phyloP scores from a whole-genome alignment of 2,888 invertebrate species.

The Diloba caeruleocephala region DNA sequence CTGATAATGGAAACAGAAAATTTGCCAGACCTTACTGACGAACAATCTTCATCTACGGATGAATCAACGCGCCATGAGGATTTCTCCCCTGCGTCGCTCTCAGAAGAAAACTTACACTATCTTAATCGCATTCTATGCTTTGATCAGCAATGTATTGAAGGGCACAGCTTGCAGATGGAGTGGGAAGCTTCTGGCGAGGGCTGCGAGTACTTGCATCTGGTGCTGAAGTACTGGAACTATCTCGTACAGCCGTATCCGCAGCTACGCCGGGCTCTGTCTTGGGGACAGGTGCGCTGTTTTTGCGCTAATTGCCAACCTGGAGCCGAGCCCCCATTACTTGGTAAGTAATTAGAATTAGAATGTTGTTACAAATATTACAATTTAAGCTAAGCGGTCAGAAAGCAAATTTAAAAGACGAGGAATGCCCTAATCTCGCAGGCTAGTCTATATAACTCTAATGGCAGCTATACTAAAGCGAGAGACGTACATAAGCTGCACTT shows the following conservation, averaged over 20 bases:
- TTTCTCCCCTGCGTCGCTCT: constrained; percentile 67
- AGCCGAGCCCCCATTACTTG: constrained; percentile 64
- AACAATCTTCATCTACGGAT: constrained; percentile 78
- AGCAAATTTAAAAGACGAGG: no score
- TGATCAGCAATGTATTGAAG: constrained; percentile 68
- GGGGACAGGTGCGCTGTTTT: constrained; percentile 79
- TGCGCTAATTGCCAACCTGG: constrained; percentile 76
- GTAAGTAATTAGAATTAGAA: constrained; percentile 52
- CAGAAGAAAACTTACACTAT: constrained; percentile 75
- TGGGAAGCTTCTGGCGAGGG: constrained; percentile 75
- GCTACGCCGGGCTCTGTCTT: constrained; percentile 73
- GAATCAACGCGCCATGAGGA: constrained; percentile 80
- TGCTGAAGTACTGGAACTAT: constrained; percentile 79
- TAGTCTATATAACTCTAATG: no score
- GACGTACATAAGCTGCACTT: no score
- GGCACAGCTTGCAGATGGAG: constrained; percentile 70
- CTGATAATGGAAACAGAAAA: constrained; percentile 77
- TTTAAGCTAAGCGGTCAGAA: no score
- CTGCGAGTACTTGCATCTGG: constrained; percentile 78
- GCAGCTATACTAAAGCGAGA: no score
- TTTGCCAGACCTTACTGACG: constrained; percentile 79
- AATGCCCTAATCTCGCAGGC: no score
- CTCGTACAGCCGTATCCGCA: constrained; percentile 76
- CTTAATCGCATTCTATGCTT: constrained; percentile 71
- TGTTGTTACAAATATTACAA: no score